Evolutionary conservation across 2,797 vertebrate genomes (phyloP).

Genomic region (Semaprochilodus insignis): DNA sequence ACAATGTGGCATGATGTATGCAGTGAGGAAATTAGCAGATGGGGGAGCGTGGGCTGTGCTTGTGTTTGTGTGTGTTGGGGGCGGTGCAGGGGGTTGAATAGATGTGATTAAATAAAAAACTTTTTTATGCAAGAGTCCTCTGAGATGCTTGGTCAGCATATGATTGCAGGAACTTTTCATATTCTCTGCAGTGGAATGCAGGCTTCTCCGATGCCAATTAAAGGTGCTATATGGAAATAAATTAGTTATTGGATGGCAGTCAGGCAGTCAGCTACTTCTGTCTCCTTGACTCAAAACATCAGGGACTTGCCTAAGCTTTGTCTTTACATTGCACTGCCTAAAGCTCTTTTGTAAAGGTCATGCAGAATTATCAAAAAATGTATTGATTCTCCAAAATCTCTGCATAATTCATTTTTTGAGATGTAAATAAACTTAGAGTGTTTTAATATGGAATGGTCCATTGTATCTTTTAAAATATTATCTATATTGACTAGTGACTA

Average conservation of each 20-base stretch:
- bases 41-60: not conserved
- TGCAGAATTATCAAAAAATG: too few relatives aligned
- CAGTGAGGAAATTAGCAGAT: constrained; percentile 5
- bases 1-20: constrained; percentile 36
- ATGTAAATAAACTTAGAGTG: too few relatives aligned
- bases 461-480: too few relatives aligned
- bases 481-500: too few relatives aligned
- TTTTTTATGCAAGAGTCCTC: constrained; percentile 22
- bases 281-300: not conserved
- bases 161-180: constrained; percentile 21
- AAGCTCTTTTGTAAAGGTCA: not conserved
- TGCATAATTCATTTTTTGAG: too few relatives aligned
- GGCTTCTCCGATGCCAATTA: constrained; percentile 19
- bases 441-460: too few relatives aligned
- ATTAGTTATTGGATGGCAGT: not conserved
- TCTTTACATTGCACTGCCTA: not conserved
- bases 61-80: not conserved
- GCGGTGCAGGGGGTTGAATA: constrained; percentile 13
- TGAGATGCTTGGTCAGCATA: constrained; percentile 39
- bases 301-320: not conserved
- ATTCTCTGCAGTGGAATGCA: not conserved
- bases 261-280: not conserved
- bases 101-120: constrained; percentile 31
- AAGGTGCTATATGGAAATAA: not conserved
- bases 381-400: too few relatives aligned